Conservation (phyloP, 1,140 invertebrate genomes). For the Mamestra configurata region DNA sequence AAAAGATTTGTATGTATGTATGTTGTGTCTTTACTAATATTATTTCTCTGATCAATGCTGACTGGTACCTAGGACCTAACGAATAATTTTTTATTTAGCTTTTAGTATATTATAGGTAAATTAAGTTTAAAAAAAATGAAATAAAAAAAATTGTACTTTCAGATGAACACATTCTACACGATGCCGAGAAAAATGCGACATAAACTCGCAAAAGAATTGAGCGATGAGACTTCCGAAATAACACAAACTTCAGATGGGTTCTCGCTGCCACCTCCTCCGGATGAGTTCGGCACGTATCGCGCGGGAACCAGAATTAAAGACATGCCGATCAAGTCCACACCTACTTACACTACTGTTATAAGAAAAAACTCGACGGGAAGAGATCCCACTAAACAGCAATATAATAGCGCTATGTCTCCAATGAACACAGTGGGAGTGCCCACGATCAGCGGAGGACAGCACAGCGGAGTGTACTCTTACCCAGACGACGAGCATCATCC, state of each 20-base stretch:
- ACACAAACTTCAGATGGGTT: conserved; percentile 82
- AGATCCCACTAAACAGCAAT: conserved; percentile 66
- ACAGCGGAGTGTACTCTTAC: conserved; percentile 74
- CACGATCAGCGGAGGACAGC: conserved; percentile 68
- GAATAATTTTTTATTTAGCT: too few relatives aligned
- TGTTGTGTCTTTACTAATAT: too few relatives aligned
- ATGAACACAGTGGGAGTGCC: conserved; percentile 83
- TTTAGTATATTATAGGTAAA: too few relatives aligned
- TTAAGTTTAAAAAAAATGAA: too few relatives aligned
- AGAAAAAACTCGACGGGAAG: conserved; percentile 70
- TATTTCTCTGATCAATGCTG: too few relatives aligned
- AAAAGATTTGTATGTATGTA: too few relatives aligned
- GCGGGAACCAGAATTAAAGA: conserved; percentile 77
- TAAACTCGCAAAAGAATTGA: conserved; percentile 77
- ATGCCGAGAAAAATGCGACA: conserved; percentile 82
- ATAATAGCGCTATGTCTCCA: conserved; percentile 72
- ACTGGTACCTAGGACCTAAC: too few relatives aligned
- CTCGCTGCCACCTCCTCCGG: conserved; percentile 81
- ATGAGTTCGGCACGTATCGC: conserved; percentile 80
- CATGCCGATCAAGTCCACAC: conserved; percentile 72
- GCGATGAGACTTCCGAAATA: conserved; percentile 80
- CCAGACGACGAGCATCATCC: conserved; percentile 73
- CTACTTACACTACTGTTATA: conserved; percentile 75
- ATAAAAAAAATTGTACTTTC: conserved; percentile 55
- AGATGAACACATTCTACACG: conserved; percentile 85